Evolutionary conservation across 2,113 vertebrate genomes (phyloP), one percentile per base, ranked within the genome.

Genomic region (Eurystomus gularis): DNA sequence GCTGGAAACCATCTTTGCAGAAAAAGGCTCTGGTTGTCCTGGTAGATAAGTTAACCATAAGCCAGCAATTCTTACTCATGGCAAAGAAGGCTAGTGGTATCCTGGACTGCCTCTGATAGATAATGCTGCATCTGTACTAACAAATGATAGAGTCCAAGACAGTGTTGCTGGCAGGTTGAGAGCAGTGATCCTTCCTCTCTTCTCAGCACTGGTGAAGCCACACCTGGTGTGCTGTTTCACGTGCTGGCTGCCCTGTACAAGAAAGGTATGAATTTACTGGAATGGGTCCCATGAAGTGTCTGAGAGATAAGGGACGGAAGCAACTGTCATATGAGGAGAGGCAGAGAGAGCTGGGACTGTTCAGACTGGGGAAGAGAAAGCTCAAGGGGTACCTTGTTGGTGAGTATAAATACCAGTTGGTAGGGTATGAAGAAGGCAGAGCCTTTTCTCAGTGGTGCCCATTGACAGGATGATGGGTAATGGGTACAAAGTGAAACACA

Each of bases 121-220:
- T 54, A n/a, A 54, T 17, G 15, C 52, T 29, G 9, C 52, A 54
- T 29, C 52, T 54, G 52, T 54, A 54, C 52, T 54, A 28, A 24
- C 28, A 54, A 54, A 54, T 54, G 25, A 54, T 28, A 54, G 26
- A 29, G 26, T 54, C 52, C 52, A 54, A 68, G 39, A n/a, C 17
- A 28, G 13, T 0, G 1, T 33, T 82, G 46, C 26, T n/a, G 42
- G 21, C 35, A 70, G 21, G 15, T 44, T 0, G 2, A 81, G 31
- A 11, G 40, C 28, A 6, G 35, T 62, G 46, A 31, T 51, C 11
- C 61, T 37, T 64, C 57, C 35, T 28, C 23, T 49, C 40, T 39
- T 28, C 31, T 33, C 26, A 37, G 40, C 62, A 35, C 54, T 37
- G 18, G 40, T 69, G 40, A 51, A 42, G 24, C 48, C 42, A 39